Evolutionary conservation across 2,113 vertebrate genomes (phyloP).

Genomic region (Ifrita kowaldi): DNA sequence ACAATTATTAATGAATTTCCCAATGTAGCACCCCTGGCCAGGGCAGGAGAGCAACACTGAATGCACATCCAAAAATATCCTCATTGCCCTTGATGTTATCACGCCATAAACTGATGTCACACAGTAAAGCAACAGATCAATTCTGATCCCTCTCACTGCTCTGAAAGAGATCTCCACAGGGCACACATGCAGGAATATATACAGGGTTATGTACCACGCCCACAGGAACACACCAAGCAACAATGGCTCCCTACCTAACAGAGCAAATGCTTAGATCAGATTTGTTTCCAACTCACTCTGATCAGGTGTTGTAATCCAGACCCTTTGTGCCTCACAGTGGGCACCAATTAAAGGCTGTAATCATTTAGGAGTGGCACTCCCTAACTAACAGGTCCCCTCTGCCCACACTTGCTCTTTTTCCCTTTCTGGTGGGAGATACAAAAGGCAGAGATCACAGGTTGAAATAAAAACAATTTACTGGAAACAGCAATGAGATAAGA

Average conservation of each 20-base stretch:
- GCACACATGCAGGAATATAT: background rate
- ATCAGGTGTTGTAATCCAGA: background rate
- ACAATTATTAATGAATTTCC: background rate
- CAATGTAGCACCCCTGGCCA: background rate
- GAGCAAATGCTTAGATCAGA: background rate
- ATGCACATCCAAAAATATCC: accelerated
- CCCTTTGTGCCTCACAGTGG: background rate
- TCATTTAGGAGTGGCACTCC: background rate
- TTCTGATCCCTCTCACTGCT: background rate
- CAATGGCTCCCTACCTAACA: background rate
- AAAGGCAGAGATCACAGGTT: background rate
- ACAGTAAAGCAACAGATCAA: background rate
- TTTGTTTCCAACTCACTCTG: background rate
- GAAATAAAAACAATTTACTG: background rate
- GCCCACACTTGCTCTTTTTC: background rate
- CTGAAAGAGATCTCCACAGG: background rate
- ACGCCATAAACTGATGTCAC: background rate
- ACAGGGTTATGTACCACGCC: background rate
- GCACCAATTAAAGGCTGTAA: background rate
- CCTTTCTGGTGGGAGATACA: background rate
- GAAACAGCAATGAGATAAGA: background rate
- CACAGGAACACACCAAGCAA: background rate
- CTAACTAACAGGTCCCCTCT: background rate
- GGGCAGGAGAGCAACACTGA: background rate
- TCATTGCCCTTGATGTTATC: background rate